Evolutionary conservation across 2,888 invertebrate species (phyloP), one percentile per base, ranked within the genome.

Genomic region (Gymnosoma rotundatum): DNA sequence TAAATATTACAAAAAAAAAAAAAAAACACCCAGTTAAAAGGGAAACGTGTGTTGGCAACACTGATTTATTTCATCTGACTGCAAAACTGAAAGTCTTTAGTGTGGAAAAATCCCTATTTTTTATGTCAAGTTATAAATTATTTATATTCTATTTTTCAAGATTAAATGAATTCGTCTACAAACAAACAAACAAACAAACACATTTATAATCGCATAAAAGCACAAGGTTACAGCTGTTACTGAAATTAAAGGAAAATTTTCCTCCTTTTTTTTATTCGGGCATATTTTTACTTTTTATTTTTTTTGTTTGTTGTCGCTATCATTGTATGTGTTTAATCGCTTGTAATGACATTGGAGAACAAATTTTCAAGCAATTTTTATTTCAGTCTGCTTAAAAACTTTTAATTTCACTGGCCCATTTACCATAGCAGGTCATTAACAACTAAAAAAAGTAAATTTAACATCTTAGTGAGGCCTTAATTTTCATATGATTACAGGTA

Each of bases 311-410:
- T 48, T 67, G 60, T 32, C 18, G 64, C 8, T 64, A 10, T 45
- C 7, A 48, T 79, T 76, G 70, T 79, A 42, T 54, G 50, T 76
- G 83, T 83, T 76, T 66, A 83, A 83, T 83, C 54, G 75, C 63
- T 83, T 66, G 83, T 48, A 83, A 56, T 79, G 75, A 38, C 83
- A 83, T 83, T 83, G 75, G 38, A 63, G 58, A 42, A 48, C 63
- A 42, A 83, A 75, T 63, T 78, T 66, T 67, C 56, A 72, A 66
- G 61, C 54, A 58, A 50, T 32, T 61, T 61, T n/a, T n/a, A n/a
- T n/a, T 52, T 18, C 54, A 56, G 21, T 52, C 60, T 36, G 36
- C n/a, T 61, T 66, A 75, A 60, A 32, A 75, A 52, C 64, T 72
- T 75, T 83, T 45, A 58, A 70, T 76, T 72, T 79, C 60, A 61